Percentiles rank a stretch among this genome's conserved stretches.
Conservation (phyloP, 2,113 vertebrate species). For the Datnioides undecimradiatus region DNA sequence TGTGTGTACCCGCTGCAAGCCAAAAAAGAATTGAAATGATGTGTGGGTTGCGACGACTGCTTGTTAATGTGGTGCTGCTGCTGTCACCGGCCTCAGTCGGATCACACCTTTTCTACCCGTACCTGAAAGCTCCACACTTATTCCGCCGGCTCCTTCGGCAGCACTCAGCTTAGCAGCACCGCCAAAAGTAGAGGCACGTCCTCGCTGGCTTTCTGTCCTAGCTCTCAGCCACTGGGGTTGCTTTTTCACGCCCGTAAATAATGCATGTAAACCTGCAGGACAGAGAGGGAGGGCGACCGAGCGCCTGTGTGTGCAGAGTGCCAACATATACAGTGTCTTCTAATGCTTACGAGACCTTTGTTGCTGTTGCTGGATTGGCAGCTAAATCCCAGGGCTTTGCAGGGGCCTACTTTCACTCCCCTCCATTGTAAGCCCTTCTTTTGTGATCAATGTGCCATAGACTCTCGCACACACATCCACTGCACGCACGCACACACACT, state of each 20-base stretch:
- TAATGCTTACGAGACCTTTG: conserved; percentile 58
- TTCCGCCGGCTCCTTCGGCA: neutral
- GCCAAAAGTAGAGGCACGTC: conserved; percentile 23
- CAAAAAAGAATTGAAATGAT: conserved; percentile 1
- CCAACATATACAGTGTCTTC: conserved; percentile 49
- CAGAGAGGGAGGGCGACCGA: neutral
- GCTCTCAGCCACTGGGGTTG: conserved; percentile 47
- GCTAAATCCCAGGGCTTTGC: conserved; percentile 63
- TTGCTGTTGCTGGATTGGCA: conserved; percentile 62
- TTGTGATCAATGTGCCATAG: conserved; percentile 39
- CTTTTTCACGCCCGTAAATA: conserved; percentile 73
- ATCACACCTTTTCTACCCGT: neutral
- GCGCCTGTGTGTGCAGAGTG: conserved; percentile 29
- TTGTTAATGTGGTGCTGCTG: neutral
- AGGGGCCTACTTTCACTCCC: conserved; percentile 33
- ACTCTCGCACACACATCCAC: conserved; percentile 26
- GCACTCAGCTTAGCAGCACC: neutral
- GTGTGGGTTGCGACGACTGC: neutral
- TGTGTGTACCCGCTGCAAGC: neutral
- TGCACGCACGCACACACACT: conserved; percentile 14
- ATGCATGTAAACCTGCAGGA: conserved; percentile 67
- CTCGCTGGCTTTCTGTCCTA: conserved; percentile 28
- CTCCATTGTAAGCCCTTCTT: conserved; percentile 47
- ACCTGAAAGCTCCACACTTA: neutral
- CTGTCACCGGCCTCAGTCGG: neutral